phyloP scores from a whole-genome alignment of 2,797 vertebrate genomes.

The Rhynchotus rufescens region DNA sequence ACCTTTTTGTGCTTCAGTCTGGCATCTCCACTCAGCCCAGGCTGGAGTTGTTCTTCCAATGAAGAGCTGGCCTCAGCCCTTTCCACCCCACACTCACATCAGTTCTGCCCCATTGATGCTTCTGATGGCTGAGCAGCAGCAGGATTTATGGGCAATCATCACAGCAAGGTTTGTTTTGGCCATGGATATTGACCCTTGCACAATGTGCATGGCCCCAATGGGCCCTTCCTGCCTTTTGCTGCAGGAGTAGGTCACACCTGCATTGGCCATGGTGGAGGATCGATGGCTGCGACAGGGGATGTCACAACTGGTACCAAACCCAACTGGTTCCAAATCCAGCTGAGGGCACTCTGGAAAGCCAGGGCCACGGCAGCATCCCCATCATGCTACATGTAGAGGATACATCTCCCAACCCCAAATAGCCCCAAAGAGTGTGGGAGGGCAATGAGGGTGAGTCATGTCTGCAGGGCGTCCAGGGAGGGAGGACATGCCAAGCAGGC shows the following conservation, averaged over 20 bases:
- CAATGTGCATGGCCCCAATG: rapidly evolving
- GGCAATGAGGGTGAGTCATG: rapidly evolving
- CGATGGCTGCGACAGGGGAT: rapidly evolving
- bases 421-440: neutral
- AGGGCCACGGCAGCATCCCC: rapidly evolving
- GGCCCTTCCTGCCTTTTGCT: neutral
- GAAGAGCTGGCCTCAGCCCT: neutral
- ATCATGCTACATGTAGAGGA: neutral
- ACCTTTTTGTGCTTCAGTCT: neutral
- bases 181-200: neutral
- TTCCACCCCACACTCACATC: neutral
- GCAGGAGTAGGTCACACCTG: neutral
- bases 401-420: rapidly evolving
- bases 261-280: neutral
- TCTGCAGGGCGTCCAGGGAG: neutral
- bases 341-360: neutral
- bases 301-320: neutral
- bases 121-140: neutral
- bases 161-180: neutral
- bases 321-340: neutral
- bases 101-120: neutral
- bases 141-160: neutral
- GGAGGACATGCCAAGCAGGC: neutral
- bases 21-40: neutral
- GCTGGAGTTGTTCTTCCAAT: neutral